Evolutionary conservation across 2,888 invertebrate species (phyloP).

Genomic region (Drosophila seclusa): DNA sequence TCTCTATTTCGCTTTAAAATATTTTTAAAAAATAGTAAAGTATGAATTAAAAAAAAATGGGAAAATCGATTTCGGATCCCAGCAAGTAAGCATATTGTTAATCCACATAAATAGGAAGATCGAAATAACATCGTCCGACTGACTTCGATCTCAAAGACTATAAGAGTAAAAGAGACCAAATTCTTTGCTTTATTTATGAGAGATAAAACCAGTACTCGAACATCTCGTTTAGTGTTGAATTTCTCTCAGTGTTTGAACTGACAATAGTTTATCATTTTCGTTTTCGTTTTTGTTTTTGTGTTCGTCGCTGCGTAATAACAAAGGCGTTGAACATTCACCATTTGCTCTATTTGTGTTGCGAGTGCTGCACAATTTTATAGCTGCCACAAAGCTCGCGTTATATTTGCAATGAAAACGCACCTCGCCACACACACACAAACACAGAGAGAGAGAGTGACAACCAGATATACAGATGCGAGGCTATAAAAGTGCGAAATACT

Average conservation of each 20-base stretch:
- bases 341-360: slow-evolving; percentile 50
- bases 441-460: slow-evolving; percentile 5
- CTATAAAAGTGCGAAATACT: slow-evolving; percentile 69
- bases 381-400: slow-evolving; percentile 52
- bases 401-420: slow-evolving; percentile 64
- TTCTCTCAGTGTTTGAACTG: slow-evolving; percentile 46
- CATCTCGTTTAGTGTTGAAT: background rate
- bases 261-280: slow-evolving; percentile 40
- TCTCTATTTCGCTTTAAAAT: too few species aligned
- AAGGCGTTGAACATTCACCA: slow-evolving; percentile 61
- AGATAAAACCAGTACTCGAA: background rate
- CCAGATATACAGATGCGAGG: slow-evolving; percentile 26
- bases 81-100: too few species aligned
- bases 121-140: background rate
- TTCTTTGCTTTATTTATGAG: background rate
- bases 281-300: slow-evolving; percentile 10
- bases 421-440: slow-evolving; percentile 33
- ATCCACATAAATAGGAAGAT: background rate
- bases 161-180: background rate
- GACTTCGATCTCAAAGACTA: background rate
- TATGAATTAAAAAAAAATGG: background rate
- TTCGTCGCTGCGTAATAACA: slow-evolving; percentile 54
- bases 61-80: background rate
- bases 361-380: slow-evolving; percentile 67
- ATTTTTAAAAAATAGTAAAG: too few species aligned